Percentiles rank a stretch among this genome's conserved stretches.
These are phyloP conservation scores for Eupithecia exiguata DNA, from an alignment of 2,888 invertebrate species.

Conservation along the genomic window DNA sequence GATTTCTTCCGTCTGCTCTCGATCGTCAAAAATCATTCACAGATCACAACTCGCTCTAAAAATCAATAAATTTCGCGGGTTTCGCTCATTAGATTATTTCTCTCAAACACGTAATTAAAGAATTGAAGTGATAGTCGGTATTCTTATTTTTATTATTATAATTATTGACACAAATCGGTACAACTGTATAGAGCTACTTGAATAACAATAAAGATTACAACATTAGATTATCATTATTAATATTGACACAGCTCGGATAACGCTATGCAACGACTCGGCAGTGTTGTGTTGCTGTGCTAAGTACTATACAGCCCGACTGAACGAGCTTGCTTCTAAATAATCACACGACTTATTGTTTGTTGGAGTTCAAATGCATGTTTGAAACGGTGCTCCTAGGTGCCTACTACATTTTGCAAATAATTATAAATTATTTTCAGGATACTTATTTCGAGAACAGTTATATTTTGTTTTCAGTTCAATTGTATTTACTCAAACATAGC, in stretches of 20 bases:
- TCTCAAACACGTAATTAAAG: neutral
- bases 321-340: neutral
- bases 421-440: too few relatives aligned
- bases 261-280: neutral
- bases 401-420: too few relatives aligned
- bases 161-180: neutral
- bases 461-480: too few relatives aligned
- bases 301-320: neutral
- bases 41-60: constrained; percentile 4
- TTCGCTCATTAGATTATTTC: neutral
- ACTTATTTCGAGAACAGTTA: too few relatives aligned
- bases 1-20: neutral
- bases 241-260: neutral
- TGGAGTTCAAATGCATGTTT: neutral
- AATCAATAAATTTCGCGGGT: neutral
- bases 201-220: neutral
- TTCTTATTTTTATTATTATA: neutral
- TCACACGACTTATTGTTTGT: neutral
- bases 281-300: neutral
- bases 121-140: neutral
- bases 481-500: too few relatives aligned
- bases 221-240: neutral
- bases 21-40: neutral
- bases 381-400: neutral
- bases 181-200: neutral